Evolutionary conservation across 2,797 vertebrate species (phyloP).

Genomic region (Cossypha niveicapilla): DNA sequence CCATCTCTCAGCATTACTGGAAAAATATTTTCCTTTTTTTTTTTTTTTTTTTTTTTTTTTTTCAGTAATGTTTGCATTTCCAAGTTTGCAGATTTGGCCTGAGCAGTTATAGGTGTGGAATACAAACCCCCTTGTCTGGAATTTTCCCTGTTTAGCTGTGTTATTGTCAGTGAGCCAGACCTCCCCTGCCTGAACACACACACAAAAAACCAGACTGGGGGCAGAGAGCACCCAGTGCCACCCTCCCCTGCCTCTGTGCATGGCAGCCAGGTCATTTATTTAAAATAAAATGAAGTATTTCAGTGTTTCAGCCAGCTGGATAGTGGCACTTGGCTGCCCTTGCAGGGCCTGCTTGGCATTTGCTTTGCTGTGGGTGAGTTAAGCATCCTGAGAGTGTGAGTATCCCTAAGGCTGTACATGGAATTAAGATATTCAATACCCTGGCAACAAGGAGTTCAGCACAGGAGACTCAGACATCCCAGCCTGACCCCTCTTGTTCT

Average conservation of each 20-base stretch:
- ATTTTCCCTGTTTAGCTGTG: neutral
- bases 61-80: neutral
- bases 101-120: rapidly evolving
- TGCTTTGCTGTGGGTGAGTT: neutral
- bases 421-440: neutral
- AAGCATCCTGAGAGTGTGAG: neutral
- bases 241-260: neutral
- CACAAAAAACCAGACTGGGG: rapidly evolving
- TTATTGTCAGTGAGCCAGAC: rapidly evolving
- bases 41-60: too few species aligned
- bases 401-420: neutral
- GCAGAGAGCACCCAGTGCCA: neutral
- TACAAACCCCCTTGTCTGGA: neutral
- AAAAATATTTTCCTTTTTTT: neutral
- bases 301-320: neutral
- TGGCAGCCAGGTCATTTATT: conserved; percentile 31
- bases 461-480: neutral
- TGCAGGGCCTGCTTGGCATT: conserved; percentile 7
- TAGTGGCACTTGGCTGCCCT: conserved; percentile 12
- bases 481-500: neutral
- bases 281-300: neutral
- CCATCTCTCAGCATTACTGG: neutral
- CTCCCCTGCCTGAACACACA: neutral
- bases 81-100: neutral
- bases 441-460: neutral